phyloP scores from a whole-genome alignment of 2,888 invertebrate genomes.

The Aphidoletes aphidimyza region DNA sequence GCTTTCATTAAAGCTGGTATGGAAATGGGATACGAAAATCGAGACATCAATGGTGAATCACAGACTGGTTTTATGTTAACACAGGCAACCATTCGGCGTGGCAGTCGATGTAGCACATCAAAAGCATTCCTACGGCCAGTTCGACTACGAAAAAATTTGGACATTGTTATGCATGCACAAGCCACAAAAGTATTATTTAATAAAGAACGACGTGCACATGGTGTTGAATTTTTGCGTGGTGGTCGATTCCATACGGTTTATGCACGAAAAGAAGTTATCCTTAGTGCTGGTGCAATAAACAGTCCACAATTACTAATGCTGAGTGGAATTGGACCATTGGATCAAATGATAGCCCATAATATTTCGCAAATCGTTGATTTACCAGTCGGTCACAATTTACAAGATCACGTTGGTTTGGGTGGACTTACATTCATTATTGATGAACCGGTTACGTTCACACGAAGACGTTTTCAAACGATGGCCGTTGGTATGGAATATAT shows the following conservation, averaged over 20 bases:
- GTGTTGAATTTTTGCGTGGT: constrained; percentile 78
- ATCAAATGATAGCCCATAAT: constrained; percentile 76
- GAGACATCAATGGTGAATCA: constrained; percentile 83
- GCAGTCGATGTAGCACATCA: constrained; percentile 86
- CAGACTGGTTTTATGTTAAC: constrained; percentile 90
- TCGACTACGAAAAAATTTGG: constrained; percentile 79
- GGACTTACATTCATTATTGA: constrained; percentile 83
- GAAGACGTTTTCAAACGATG: constrained; percentile 79
- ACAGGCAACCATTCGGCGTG: constrained; percentile 85
- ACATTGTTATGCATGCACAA: constrained; percentile 81
- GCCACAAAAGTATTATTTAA: constrained; percentile 78
- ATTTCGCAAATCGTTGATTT: constrained; percentile 81
- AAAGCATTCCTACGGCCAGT: constrained; percentile 88
- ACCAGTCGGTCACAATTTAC: constrained; percentile 84
- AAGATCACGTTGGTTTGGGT: constrained; percentile 89
- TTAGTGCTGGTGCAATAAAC: constrained; percentile 88
- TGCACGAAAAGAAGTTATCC: constrained; percentile 82
- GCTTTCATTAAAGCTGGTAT: constrained; percentile 84
- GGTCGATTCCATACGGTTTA: constrained; percentile 74
- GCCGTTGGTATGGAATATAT: constrained; percentile 85
- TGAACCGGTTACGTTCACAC: constrained; percentile 82
- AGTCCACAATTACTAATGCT: constrained; percentile 92
- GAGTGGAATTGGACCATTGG: constrained; percentile 86
- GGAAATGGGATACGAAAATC: constrained; percentile 83
- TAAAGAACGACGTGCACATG: constrained; percentile 76